Conservation (phyloP, 2,797 vertebrate genomes). For the Neosalanx taihuensis region DNA sequence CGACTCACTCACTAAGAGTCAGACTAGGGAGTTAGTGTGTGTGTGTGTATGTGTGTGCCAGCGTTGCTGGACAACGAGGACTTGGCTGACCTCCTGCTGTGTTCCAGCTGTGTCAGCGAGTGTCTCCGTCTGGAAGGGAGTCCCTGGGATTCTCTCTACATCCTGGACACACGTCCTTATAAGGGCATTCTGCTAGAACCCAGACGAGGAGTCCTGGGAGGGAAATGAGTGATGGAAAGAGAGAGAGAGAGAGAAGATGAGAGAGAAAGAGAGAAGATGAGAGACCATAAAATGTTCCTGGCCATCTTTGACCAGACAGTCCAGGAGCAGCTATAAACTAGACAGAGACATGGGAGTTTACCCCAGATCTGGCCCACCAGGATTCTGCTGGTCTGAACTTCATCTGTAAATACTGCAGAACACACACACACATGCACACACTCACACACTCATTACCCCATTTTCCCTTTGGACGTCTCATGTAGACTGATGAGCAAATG, state of each 20-base stretch:
- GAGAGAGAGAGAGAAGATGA: neutral
- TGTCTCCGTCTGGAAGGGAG: neutral
- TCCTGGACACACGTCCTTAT: slow-evolving; percentile 1
- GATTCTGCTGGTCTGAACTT: neutral
- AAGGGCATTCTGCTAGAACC: neutral
- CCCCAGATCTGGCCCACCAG: too few relatives aligned
- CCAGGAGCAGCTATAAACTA: neutral
- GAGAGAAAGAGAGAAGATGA: neutral
- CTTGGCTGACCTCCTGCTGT: neutral
- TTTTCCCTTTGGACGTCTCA: neutral
- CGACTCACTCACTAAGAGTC: neutral
- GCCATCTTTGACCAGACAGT: neutral
- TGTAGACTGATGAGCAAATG: too few relatives aligned
- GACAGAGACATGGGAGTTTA: neutral
- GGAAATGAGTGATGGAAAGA: neutral
- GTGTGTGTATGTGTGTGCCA: slow-evolving; percentile 21
- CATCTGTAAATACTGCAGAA: slow-evolving; percentile 6
- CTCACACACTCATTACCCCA: too few relatives aligned
- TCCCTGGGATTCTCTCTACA: neutral
- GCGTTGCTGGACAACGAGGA: neutral
- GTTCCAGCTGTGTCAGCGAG: neutral
- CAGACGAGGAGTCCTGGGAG: neutral
- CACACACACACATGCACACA: neutral
- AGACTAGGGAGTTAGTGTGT: neutral
- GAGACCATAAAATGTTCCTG: neutral